Conservation (phyloP, 23 tunicate genomes). For the Trididemnum clinides region DNA sequence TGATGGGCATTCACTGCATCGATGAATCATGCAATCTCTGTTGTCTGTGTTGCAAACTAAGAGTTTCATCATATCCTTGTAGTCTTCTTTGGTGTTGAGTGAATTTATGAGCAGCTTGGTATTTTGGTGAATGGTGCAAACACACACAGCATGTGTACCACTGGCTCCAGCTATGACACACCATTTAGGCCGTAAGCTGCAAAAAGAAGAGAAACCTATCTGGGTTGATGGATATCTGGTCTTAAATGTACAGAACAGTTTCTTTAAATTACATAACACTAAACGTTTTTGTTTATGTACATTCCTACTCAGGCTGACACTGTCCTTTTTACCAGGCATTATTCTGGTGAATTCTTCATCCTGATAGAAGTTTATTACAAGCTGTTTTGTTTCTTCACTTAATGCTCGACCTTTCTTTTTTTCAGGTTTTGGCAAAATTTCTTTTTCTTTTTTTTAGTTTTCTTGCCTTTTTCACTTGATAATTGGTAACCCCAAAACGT, state of each 20-base stretch:
- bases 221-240: constrained; percentile 20
- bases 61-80: constrained; percentile 38
- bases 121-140: constrained; percentile 49
- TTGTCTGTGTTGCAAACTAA: constrained; percentile 23
- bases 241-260: constrained; percentile 19
- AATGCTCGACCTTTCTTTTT: constrained; percentile 16
- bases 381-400: constrained; percentile 12
- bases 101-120: constrained; percentile 19
- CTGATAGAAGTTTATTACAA: constrained; percentile 21
- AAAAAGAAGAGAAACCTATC: constrained; percentile 38
- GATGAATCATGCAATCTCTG: constrained; percentile 36
- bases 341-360: constrained; percentile 44
- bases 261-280: constrained; percentile 34
- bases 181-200: constrained; percentile 48
- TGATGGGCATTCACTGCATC: constrained; percentile 43
- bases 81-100: constrained; percentile 9
- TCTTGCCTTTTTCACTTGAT: constrained; percentile 29
- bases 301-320: constrained; percentile 37
- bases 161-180: constrained; percentile 22
- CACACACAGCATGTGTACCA: constrained; percentile 52
- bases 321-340: constrained; percentile 38
- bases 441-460: constrained; percentile 18
- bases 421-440: constrained; percentile 24
- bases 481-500: constrained; percentile 32
- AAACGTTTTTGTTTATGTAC: constrained; percentile 37